A percentile compares a stretch with the other conserved stretches of the same genome.
These are phyloP conservation scores for Tanytarsus gracilentus DNA, from an alignment of 2,888 invertebrate species.

Conservation along the genomic window DNA sequence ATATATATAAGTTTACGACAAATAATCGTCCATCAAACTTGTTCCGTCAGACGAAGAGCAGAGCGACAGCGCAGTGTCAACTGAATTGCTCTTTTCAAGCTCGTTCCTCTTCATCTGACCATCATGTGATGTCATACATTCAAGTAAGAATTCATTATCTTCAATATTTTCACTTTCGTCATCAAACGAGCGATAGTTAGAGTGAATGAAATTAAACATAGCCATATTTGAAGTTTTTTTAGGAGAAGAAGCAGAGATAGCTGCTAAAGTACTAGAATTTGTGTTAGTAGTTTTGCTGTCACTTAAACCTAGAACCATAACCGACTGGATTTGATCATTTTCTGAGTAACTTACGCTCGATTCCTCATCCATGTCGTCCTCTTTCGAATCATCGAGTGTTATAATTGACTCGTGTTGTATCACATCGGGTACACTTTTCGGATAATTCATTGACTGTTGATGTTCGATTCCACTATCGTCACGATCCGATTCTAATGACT, in stretches of 20 bases:
- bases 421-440: background rate
- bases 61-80: conserved; percentile 19
- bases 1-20: background rate
- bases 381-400: background rate
- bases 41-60: conserved; percentile 19
- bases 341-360: conserved; percentile 29
- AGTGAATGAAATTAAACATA: conserved; percentile 17
- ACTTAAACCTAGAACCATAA: conserved; percentile 38
- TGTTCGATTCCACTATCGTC: conserved; percentile 69
- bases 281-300: conserved; percentile 32
- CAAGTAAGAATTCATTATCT: conserved; percentile 21
- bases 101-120: background rate
- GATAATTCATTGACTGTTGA: background rate
- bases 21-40: conserved; percentile 19
- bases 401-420: background rate
- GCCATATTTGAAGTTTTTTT: conserved; percentile 9
- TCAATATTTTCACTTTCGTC: conserved; percentile 2
- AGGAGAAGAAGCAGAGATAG: background rate
- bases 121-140: background rate
- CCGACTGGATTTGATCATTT: conserved; percentile 26
- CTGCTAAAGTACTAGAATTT: background rate
- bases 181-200: conserved; percentile 18
- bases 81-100: conserved; percentile 19
- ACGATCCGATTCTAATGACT: conserved; percentile 43
- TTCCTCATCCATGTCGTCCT: conserved; percentile 6